Evolutionary conservation across 2,797 vertebrate genomes (phyloP).

Genomic region (Lepilemur septentrionalis): DNA sequence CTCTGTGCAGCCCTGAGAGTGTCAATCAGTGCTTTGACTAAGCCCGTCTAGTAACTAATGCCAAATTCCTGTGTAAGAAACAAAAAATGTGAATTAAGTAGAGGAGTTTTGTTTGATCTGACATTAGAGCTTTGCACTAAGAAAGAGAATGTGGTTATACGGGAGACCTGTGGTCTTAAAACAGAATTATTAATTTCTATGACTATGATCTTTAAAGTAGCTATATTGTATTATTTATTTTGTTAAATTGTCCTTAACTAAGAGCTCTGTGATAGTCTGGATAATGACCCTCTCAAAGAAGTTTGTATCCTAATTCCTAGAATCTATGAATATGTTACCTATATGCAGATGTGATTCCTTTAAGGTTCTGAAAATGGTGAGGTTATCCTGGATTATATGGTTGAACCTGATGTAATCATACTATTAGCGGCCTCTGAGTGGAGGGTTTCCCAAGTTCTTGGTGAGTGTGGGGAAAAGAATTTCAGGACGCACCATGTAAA

Average conservation of each 20-base stretch:
- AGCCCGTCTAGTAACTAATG: not conserved
- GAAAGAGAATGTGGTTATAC: not conserved
- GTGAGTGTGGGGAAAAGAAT: too few species aligned
- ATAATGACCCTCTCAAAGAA: not conserved
- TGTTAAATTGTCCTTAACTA: not conserved
- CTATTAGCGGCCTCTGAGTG: too few species aligned
- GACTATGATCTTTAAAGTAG: not conserved
- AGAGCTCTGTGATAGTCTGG: not conserved
- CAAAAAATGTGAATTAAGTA: not conserved
- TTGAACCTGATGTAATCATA: not conserved
- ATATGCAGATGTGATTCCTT: not conserved
- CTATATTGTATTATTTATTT: not conserved
- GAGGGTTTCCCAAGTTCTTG: too few species aligned
- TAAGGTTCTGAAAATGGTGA: not conserved
- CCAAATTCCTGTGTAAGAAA: not conserved
- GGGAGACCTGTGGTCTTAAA: not conserved
- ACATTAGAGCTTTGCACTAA: not conserved
- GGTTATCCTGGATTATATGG: not conserved
- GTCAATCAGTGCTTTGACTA: not conserved
- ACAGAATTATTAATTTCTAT: not conserved
- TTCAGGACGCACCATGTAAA: too few species aligned
- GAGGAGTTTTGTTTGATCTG: not conserved
- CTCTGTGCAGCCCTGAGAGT: not conserved
- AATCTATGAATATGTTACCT: not conserved
- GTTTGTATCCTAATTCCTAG: not conserved